These are phyloP conservation scores for Seriola quinqueradiata DNA, from an alignment of 2,113 vertebrate genomes.

Conservation along the genomic window DNA sequence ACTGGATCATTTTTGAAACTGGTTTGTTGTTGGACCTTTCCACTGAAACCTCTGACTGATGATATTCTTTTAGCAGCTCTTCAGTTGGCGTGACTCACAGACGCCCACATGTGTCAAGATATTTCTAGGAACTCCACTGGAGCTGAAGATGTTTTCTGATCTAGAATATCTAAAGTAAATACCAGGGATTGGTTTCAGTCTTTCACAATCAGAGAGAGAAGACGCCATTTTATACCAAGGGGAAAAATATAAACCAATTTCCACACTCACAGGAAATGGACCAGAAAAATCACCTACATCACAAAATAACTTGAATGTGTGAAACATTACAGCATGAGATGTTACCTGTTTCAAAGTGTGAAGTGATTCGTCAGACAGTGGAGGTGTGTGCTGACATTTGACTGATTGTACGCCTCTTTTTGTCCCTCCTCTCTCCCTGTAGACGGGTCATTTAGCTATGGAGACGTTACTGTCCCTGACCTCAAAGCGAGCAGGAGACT, in stretches of 20 bases:
- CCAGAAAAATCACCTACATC: background rate
- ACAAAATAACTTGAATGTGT: background rate
- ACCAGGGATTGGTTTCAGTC: background rate
- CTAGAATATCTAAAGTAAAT: background rate
- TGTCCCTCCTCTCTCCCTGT: constrained; percentile 36
- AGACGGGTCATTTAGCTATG: constrained; percentile 99
- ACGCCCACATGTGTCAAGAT: constrained; percentile 8
- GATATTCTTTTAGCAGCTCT: constrained; percentile 32
- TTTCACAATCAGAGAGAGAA: background rate
- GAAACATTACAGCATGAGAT: background rate
- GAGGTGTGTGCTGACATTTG: background rate
- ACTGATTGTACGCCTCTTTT: background rate
- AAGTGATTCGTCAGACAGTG: background rate
- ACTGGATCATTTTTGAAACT: background rate
- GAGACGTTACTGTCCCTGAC: constrained; percentile 96
- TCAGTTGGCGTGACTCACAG: constrained; percentile 17
- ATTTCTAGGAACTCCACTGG: constrained; percentile 1
- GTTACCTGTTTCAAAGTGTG: background rate
- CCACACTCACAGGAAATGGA: background rate
- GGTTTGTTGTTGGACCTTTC: background rate
- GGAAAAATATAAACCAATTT: background rate
- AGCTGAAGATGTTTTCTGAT: constrained; percentile 2
- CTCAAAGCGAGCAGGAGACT: constrained; percentile 97
- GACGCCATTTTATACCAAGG: background rate
- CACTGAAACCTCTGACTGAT: constrained; percentile 19